These are phyloP conservation scores for Schizopygopsis malacanthus DNA, from an alignment of 2,797 vertebrate species.

Conservation along the genomic window DNA sequence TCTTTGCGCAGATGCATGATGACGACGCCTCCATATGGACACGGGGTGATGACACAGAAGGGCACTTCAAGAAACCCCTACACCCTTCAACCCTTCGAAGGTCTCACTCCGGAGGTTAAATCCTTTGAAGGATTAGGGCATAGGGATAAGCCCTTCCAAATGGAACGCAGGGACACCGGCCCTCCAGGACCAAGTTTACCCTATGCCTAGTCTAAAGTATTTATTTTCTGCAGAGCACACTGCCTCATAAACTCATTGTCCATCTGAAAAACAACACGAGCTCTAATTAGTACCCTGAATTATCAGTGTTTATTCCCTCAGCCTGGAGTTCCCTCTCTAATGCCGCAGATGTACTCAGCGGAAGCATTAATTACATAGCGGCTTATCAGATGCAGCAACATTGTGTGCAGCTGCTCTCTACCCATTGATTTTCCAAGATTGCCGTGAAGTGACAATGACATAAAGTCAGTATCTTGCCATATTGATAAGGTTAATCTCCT, in stretches of 20 bases:
- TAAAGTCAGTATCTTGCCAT: slow-evolving; percentile 62
- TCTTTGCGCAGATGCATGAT: neutral
- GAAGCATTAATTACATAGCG: slow-evolving; percentile 49
- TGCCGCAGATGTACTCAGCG: slow-evolving; percentile 42
- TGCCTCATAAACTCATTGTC: slow-evolving; percentile 42
- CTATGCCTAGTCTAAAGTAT: neutral
- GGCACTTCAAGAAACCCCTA: neutral
- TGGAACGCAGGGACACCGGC: neutral
- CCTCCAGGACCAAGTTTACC: neutral
- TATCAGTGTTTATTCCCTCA: slow-evolving; percentile 48
- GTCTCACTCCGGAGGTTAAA: neutral
- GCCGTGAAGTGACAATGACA: slow-evolving; percentile 59
- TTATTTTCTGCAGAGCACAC: slow-evolving; percentile 12
- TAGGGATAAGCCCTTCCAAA: neutral
- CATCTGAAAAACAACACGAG: slow-evolving; percentile 36
- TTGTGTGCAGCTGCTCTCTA: slow-evolving; percentile 56
- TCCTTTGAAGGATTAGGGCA: neutral
- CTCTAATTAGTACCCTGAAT: slow-evolving; percentile 57
- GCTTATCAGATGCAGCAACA: slow-evolving; percentile 36
- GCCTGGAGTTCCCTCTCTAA: slow-evolving; percentile 45
- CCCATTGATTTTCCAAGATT: slow-evolving; percentile 58
- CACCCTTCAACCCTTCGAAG: neutral
- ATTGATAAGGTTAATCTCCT: slow-evolving; percentile 66
- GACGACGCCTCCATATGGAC: neutral
- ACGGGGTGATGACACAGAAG: neutral